Evolutionary conservation across 2,113 vertebrate genomes (phyloP).

Genomic region (Vombatus ursinus): DNA sequence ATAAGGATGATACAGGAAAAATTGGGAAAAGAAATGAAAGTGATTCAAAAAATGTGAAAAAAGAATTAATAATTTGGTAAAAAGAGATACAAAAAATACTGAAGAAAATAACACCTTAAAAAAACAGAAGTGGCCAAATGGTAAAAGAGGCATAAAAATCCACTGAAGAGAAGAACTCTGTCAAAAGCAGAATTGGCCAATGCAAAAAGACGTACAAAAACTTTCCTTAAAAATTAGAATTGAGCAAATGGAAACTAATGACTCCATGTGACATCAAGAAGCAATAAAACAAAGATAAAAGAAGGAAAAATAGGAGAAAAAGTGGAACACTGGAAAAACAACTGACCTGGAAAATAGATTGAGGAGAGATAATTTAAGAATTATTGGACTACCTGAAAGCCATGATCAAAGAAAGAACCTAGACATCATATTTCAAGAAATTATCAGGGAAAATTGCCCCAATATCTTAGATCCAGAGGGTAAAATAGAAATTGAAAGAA

Average conservation of each 20-base stretch:
- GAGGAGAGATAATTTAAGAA: not conserved
- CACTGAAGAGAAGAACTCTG: not conserved
- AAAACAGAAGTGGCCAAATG: not conserved
- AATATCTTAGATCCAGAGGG: not conserved
- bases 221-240: not conserved
- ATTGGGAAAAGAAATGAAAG: not conserved
- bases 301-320: not conserved
- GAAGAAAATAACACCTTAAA: not conserved
- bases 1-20: not conserved
- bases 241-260: not conserved
- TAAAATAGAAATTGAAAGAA: not conserved
- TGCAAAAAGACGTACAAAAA: not conserved
- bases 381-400: not conserved
- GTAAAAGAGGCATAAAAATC: not conserved
- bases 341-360: not conserved
- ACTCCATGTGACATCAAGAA: not conserved
- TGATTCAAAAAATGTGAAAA: not conserved
- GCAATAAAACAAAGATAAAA: not conserved
- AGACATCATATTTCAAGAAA: not conserved
- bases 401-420: not conserved
- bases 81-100: not conserved
- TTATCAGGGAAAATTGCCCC: not conserved
- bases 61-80: not conserved
- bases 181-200: not conserved
- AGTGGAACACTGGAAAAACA: not conserved